A percentile compares a stretch with the other conserved stretches of the same genome.
Conservation (phyloP, 2,113 vertebrate genomes). For the Cacatua alba region DNA sequence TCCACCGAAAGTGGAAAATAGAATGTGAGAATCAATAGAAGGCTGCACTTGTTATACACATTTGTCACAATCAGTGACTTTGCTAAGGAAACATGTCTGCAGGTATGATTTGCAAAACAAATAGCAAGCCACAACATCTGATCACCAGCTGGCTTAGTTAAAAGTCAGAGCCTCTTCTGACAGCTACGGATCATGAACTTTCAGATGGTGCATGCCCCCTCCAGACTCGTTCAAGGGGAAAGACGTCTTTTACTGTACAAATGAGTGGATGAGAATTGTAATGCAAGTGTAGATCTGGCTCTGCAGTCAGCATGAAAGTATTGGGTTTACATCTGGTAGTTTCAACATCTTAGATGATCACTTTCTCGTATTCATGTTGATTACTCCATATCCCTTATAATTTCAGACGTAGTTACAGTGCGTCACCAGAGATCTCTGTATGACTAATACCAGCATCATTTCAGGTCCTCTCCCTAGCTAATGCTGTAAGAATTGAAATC, state of each 20-base stretch:
- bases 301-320: neutral
- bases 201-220: neutral
- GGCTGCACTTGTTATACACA: constrained; percentile 63
- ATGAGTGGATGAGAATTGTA: neutral
- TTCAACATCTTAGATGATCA: neutral
- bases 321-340: neutral
- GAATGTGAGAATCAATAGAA: constrained; percentile 71
- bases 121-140: constrained; percentile 44
- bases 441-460: neutral
- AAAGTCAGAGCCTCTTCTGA: constrained; percentile 16
- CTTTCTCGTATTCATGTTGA: neutral
- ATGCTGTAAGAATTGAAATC: neutral
- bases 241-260: neutral
- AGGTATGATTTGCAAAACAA: constrained; percentile 60
- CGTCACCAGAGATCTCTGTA: neutral
- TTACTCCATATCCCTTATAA: neutral
- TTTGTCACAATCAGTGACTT: constrained; percentile 62
- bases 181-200: neutral
- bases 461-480: neutral
- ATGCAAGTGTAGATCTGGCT: neutral
- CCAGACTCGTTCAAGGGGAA: neutral
- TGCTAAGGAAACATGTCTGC: constrained; percentile 47
- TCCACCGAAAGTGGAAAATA: constrained; percentile 65
- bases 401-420: neutral
- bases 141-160: constrained; percentile 48